Base-by-base conservation (phyloP, 2,113 vertebrate genomes). In the Opisthocomus hoazin region DNA sequence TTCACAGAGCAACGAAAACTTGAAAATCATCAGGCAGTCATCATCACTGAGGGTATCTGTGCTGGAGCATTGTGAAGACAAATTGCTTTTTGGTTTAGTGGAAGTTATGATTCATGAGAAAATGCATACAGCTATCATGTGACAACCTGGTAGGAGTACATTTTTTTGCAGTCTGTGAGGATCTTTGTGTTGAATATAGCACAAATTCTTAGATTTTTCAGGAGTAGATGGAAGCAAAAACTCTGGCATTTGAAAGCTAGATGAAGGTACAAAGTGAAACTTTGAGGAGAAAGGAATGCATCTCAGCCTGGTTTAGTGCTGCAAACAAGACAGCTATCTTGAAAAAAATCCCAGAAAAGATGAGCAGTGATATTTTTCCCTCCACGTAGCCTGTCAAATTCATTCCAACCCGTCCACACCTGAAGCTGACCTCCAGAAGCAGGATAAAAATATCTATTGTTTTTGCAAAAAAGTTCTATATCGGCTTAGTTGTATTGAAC, bases 231-330 rank as follows among this genome's bases (percentile, higher is more conserved):
- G 84, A 94, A 96, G 61, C 2, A 79, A 50, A 90, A 85, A 36
- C n/a, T 61, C 56, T 91, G 77, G 73, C 70, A 84, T 94, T 95
- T 94, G 80, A 84, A 92, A 89, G 82, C n/a, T n/a, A n/a, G n/a
- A n/a, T n/a, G n/a, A n/a, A 86, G 29, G 24, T 41, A 77, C 60
- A 64, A 92, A 46, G 26, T 78, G 68, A 91, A 84, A 75, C 73
- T 79, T 57, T 37, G 60, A 34, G 75, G 56, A 93, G 36, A 68
- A 78, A 63, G 24, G 41, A 89, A 23, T 39, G 20, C 20, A 39
- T 58, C 73, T 78, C 65, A 78, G 9, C 74, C 63, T 74, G 64
- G 46, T 69, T 84, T 66, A 77, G 30, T 58, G 87, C 65, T 78
- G n/a, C 46, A 81, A 66, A 69, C 5, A 18, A 73, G 66, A 83